Conservation (phyloP, 2,888 invertebrate species). For the Calameuta pallipes region DNA sequence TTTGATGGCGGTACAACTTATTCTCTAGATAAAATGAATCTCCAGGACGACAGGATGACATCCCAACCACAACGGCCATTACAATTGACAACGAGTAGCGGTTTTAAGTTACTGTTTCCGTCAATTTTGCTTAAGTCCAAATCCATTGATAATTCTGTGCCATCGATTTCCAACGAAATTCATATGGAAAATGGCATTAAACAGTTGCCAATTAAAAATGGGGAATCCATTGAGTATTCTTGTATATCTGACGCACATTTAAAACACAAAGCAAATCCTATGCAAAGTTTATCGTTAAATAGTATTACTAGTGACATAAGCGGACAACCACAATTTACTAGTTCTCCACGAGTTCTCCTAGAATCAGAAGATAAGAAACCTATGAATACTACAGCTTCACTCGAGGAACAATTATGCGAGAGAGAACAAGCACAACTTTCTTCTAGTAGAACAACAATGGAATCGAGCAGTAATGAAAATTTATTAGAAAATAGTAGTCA, state of each 20-base stretch:
- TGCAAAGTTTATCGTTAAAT: constrained; percentile 10
- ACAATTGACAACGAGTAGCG: not conserved
- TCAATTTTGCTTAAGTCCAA: not conserved
- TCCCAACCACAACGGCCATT: not conserved
- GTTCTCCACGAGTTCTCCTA: constrained; percentile 36
- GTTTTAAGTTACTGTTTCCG: not conserved
- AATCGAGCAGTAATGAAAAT: not conserved
- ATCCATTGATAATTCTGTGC: not conserved
- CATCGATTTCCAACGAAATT: not conserved
- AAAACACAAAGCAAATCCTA: not conserved
- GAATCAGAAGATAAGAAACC: not conserved
- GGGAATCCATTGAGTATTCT: not conserved
- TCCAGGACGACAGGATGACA: not conserved
- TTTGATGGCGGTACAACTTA: not conserved
- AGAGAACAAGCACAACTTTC: not conserved
- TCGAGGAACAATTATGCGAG: not conserved
- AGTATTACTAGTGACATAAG: constrained; percentile 21
- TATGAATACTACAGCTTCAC: not conserved
- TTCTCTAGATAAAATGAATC: not conserved
- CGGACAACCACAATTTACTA: constrained; percentile 39
- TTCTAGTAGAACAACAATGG: not conserved
- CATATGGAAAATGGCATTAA: not conserved
- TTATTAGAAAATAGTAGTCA: constrained; percentile 23
- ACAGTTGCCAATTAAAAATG: not conserved
- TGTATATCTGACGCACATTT: not conserved